Conservation (phyloP, 2,113 vertebrate genomes). For the Coreoperca whiteheadi region DNA sequence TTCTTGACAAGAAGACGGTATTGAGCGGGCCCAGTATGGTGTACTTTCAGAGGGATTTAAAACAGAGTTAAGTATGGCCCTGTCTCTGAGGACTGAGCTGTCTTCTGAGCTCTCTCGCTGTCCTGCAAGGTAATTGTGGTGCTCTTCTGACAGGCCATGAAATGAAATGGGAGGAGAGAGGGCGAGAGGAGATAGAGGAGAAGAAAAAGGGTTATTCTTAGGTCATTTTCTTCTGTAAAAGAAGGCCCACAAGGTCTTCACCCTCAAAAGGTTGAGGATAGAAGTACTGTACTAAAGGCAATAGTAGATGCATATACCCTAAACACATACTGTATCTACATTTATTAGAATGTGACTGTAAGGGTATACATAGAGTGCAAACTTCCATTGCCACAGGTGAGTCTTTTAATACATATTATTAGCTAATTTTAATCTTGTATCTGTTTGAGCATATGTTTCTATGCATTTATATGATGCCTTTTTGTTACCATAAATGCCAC, state of each 20-base stretch:
- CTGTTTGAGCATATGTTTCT: background rate
- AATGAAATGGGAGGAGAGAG: constrained; percentile 50
- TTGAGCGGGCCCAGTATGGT: constrained; percentile 17
- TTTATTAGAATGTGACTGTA: background rate
- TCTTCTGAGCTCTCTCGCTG: constrained; percentile 44
- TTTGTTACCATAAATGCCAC: constrained; percentile 1
- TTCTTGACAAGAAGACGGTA: constrained; percentile 38
- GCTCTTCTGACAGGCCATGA: constrained; percentile 46
- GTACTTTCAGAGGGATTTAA: constrained; percentile 46
- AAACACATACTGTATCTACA: background rate
- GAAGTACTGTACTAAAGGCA: background rate
- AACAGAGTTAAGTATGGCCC: constrained; percentile 36
- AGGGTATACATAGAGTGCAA: background rate
- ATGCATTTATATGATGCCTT: background rate
- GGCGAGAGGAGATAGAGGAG: constrained; percentile 14
- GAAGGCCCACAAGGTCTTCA: constrained; percentile 19
- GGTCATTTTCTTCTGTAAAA: constrained; percentile 49
- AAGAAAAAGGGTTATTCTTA: constrained; percentile 43
- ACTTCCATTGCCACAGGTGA: background rate
- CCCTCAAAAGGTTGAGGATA: constrained; percentile 19
- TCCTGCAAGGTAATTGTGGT: constrained; percentile 65
- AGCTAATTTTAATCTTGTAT: background rate
- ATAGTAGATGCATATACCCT: background rate
- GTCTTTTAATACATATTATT: background rate
- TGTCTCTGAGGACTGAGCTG: constrained; percentile 37